These are phyloP conservation scores for Spheniscus humboldti DNA, from an alignment of 2,797 vertebrate genomes.

Conservation along the genomic window DNA sequence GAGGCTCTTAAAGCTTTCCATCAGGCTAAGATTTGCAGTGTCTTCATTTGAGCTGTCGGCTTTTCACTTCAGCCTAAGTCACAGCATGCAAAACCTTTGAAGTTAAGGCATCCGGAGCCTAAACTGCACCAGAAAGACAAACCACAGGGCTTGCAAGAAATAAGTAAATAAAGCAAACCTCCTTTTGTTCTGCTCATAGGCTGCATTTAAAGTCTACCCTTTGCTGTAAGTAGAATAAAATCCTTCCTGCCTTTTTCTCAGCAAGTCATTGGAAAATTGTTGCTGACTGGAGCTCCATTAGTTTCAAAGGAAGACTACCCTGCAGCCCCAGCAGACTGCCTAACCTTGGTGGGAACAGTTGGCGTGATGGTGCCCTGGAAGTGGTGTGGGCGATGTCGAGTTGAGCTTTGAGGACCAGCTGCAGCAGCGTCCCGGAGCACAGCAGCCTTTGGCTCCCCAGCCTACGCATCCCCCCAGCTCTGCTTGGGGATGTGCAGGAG, in stretches of 20 bases:
- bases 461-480: not conserved
- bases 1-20: not conserved
- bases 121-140: not conserved
- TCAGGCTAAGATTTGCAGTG: not conserved
- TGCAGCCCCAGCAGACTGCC: not conserved
- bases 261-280: not conserved
- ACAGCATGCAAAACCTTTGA: not conserved
- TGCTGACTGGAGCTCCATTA: accelerated
- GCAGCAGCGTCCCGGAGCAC: accelerated
- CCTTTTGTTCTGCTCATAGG: not conserved
- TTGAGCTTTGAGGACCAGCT: not conserved
- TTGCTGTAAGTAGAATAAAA: not conserved
- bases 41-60: not conserved
- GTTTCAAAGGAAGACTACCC: not conserved
- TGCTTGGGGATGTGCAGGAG: not conserved
- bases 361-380: not conserved
- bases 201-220: not conserved
- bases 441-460: not conserved
- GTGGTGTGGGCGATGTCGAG: accelerated
- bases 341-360: not conserved
- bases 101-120: not conserved
- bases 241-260: not conserved
- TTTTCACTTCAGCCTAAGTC: conserved; percentile 22
- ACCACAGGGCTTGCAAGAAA: not conserved
- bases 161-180: not conserved